A percentile compares a stretch with the other conserved stretches of the same genome.
Evolutionary conservation across 1,140 invertebrate species (phyloP).

Genomic region (Zaprionus ghesquierei): DNA sequence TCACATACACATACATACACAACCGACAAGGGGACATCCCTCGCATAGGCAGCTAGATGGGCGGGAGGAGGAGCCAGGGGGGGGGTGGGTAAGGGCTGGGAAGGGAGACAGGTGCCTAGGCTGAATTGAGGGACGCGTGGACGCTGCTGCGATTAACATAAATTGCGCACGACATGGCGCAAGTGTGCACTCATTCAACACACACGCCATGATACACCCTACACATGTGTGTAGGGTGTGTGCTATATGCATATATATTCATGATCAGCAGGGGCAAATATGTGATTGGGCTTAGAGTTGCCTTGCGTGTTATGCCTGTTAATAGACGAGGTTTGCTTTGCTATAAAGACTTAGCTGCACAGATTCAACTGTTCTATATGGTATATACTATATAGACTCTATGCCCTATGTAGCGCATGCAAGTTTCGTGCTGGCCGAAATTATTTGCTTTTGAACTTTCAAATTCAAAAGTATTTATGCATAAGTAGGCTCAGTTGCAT

Average conservation of each 20-base stretch:
- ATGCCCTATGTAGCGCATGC: background rate
- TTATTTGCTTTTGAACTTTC: background rate
- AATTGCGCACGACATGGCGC: conserved; percentile 65
- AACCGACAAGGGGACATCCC: background rate
- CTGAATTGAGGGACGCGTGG: conserved; percentile 4
- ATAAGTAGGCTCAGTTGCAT: background rate
- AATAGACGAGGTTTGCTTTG: too few species aligned
- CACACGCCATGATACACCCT: conserved; percentile 27
- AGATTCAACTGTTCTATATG: background rate
- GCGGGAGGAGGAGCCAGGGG: too few species aligned
- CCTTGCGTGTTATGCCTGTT: too few species aligned
- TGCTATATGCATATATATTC: background rate
- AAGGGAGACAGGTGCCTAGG: background rate
- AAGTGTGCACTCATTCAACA: conserved; percentile 21
- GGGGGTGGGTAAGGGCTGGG: background rate
- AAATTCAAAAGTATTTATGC: background rate
- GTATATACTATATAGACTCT: background rate
- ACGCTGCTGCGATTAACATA: conserved; percentile 56
- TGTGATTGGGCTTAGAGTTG: background rate
- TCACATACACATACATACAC: background rate
- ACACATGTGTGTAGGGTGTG: background rate
- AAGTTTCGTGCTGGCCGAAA: background rate
- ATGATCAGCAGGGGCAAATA: background rate
- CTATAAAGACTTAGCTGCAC: too few species aligned
- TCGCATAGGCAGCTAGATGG: background rate